Evolutionary conservation across 2,797 vertebrate genomes (phyloP).

Genomic region (Sparidentex hasta): DNA sequence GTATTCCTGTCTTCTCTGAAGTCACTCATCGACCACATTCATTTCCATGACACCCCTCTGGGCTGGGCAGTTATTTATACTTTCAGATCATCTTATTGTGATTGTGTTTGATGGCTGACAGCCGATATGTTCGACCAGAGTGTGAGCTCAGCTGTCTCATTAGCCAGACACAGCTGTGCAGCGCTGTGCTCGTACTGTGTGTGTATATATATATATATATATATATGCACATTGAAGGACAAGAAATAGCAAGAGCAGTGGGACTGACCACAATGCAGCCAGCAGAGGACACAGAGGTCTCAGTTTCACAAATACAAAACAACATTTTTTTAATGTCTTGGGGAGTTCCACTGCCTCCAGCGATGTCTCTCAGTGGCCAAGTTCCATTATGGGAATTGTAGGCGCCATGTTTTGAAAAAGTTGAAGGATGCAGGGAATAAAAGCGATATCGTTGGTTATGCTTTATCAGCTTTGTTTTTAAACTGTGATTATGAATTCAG

Average conservation of each 20-base stretch:
- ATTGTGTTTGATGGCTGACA: slow-evolving; percentile 26
- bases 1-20: not conserved
- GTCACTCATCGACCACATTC: slow-evolving; percentile 5
- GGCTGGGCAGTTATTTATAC: slow-evolving; percentile 3
- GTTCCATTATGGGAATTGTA: no score
- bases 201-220: no score
- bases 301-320: not conserved
- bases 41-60: slow-evolving; percentile 13
- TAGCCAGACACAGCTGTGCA: slow-evolving; percentile 30
- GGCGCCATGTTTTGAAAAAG: no score
- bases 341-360: no score
- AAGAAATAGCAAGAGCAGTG: not conserved
- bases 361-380: no score
- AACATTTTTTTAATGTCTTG: no score
- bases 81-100: slow-evolving; percentile 19
- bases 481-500: no score
- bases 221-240: slow-evolving; percentile 1
- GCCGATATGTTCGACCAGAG: slow-evolving; percentile 28
- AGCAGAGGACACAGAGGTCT: not conserved
- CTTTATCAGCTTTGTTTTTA: no score
- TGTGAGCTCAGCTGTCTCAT: slow-evolving; percentile 46
- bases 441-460: no score
- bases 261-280: slow-evolving; percentile 1
- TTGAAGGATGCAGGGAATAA: no score
- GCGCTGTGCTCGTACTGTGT: not conserved